Evolutionary conservation across 2,888 invertebrate species (phyloP).

Genomic region (Lithodes maja): DNA sequence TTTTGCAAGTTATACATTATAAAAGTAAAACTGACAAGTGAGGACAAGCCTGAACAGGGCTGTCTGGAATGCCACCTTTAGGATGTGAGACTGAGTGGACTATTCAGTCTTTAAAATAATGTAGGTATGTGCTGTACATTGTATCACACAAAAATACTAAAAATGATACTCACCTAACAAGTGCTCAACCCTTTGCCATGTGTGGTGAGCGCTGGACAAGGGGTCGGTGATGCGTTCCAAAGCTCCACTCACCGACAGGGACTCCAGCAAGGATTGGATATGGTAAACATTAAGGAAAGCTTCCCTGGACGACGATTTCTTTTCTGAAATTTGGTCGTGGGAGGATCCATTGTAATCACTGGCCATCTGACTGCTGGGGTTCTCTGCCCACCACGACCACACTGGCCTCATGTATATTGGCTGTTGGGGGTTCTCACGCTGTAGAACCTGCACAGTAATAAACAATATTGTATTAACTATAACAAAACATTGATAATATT

Average conservation of each 20-base stretch:
- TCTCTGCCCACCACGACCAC: constrained; percentile 61
- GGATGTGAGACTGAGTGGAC: too few relatives aligned
- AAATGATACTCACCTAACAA: too few relatives aligned
- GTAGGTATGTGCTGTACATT: too few relatives aligned
- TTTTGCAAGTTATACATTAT: too few relatives aligned
- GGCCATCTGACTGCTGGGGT: neutral
- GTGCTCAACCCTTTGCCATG: constrained; percentile 51
- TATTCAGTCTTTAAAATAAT: too few relatives aligned
- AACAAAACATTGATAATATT: too few relatives aligned
- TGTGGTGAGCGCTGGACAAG: constrained; percentile 56
- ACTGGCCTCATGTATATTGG: constrained; percentile 51
- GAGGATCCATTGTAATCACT: constrained; percentile 43
- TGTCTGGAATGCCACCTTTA: too few relatives aligned
- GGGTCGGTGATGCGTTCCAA: constrained; percentile 48
- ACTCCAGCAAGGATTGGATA: constrained; percentile 50
- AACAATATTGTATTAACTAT: neutral
- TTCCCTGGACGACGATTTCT: constrained; percentile 25
- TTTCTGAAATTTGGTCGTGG: neutral
- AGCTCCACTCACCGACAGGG: constrained; percentile 40
- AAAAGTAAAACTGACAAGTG: too few relatives aligned
- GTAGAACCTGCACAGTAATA: constrained; percentile 41
- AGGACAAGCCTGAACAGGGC: too few relatives aligned
- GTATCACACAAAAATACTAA: too few relatives aligned
- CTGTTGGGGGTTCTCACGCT: constrained; percentile 58
- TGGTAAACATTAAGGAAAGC: constrained; percentile 58